Evolutionary conservation across 35 echinoderm and acorn worm species (phyloP), one percentile per base, ranked within the genome.

Genomic region (Hemicentrotus pulcherrimus): DNA sequence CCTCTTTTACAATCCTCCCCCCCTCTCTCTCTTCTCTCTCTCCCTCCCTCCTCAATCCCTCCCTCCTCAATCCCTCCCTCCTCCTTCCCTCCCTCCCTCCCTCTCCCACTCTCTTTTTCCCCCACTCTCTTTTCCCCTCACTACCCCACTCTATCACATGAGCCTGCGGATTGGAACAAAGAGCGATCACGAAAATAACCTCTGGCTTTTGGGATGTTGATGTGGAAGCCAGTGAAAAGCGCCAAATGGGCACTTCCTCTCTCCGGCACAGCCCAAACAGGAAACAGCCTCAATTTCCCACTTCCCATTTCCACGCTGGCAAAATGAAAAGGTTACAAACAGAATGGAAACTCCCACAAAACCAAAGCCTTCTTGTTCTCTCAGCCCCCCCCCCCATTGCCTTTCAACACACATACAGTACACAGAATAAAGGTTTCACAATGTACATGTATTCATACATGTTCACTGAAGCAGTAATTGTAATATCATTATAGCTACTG

Each of bases 191-290:
- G 32, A 33, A 47, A 33, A 90, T 47, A 47, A 90, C 32, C 32
- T 30, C n/a, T 90, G 32, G 88, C 46, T 5, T 22, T 90, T 45
- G 11, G 11, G 46, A 45, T 90, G 88, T 90, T 90, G 88, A 90
- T 28, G 46, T 90, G 91, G 91, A 93, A 93, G 48, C 91, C 13
- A 4, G 47, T 28, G 47, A 47, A 93, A 93, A 93, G 46, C 46
- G 47, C 91, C 91, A 93, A 93, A 93, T 93, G 45, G 15, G 45
- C 30, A 93, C 91, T 93, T 93, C 91, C 91, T 93, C 48, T 47
- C 48, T 24, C 11, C 46, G 32, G 48, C n/a, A 11, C n/a, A 33
- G 46, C 91, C 46, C 9, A 28, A 31, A 93, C 46, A 93, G 91
- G 91, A 93, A 93, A 46, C 10, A 14, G 11, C 45, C 48, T 58